Conservation (phyloP, 2,888 invertebrate genomes). For the Anaspis maculata region DNA sequence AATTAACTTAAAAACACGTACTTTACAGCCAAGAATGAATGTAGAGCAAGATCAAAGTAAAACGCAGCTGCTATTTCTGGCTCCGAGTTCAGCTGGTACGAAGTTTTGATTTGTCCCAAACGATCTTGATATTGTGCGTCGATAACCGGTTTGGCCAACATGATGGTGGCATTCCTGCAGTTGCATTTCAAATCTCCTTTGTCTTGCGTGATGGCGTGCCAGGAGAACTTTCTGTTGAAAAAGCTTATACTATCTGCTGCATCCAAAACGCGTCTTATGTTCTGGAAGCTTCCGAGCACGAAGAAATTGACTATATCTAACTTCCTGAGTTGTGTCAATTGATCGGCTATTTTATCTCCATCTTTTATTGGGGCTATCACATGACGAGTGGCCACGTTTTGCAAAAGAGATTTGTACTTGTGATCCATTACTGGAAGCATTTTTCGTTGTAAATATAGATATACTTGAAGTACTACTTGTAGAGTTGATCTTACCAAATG, state of each 20-base stretch:
- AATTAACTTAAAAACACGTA: too few species aligned
- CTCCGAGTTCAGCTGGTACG: constrained; percentile 61
- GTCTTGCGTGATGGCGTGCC: constrained; percentile 76
- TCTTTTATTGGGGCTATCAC: constrained; percentile 69
- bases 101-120: constrained; percentile 59
- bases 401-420: constrained; percentile 82
- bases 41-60: constrained; percentile 76
- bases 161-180: constrained; percentile 68
- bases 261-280: constrained; percentile 48
- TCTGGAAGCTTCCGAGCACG: constrained; percentile 64
- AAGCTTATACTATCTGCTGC: constrained; percentile 64
- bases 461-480: too few species aligned
- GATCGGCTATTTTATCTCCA: constrained; percentile 48
- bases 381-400: constrained; percentile 85
- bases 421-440: constrained; percentile 73
- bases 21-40: constrained; percentile 67
- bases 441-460: too few species aligned
- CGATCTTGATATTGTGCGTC: constrained; percentile 62
- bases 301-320: constrained; percentile 87
- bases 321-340: constrained; percentile 64
- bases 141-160: constrained; percentile 65
- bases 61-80: constrained; percentile 76
- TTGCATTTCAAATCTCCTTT: constrained; percentile 66
- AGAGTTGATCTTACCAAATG: constrained; percentile 63
- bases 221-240: constrained; percentile 74